Evolutionary conservation across 2,888 invertebrate species (phyloP), one percentile per base, ranked within the genome.

Genomic region (Mimachlamys varia): DNA sequence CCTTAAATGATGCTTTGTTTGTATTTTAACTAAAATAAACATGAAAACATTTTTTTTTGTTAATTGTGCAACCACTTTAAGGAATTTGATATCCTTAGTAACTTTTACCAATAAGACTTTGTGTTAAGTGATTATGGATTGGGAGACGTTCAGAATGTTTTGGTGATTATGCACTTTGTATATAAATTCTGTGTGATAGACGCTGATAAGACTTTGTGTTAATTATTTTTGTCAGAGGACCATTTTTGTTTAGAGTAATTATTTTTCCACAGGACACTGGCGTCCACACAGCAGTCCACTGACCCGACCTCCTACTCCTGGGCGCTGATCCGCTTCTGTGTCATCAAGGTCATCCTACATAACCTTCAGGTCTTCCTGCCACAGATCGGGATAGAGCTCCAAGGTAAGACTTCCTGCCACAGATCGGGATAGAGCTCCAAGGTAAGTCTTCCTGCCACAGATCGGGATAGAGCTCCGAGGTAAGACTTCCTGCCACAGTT

Each of bases 281-380:
- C 91, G 19, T 92, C 92, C 12, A 93, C 94, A 3, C 94, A 94
- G 89, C 99, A 99, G 96, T 99, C 99, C 96, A 98, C 98, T 44
- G 98, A 99, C 97, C 98, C 99, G 0, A 98, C 98, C 96, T 99
- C 99, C 55, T 99, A 99, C 97, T 98, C 99, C 89, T 99, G 99
- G 99, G 98, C 98, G 95, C 98, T 99, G 93, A 98, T 99, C 97
- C 98, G 99, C 93, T 97, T 99, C 95, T 98, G 99, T 4, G 98
- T 98, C 90, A 97, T 99, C 92, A 98, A 98, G 94, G 97, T 99
- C 91, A 98, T 98, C 89, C 98, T 98, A 94, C 97, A 98, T 93
- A 98, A 99, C 96, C 97, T 99, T 62, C 98, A 98, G 95, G 98
- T 98, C 95, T 99, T 99, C 97, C 97, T 99, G 3, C 98, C 98